Conservation (phyloP, 2,113 vertebrate species). For the Microcebus griseorufus region DNA sequence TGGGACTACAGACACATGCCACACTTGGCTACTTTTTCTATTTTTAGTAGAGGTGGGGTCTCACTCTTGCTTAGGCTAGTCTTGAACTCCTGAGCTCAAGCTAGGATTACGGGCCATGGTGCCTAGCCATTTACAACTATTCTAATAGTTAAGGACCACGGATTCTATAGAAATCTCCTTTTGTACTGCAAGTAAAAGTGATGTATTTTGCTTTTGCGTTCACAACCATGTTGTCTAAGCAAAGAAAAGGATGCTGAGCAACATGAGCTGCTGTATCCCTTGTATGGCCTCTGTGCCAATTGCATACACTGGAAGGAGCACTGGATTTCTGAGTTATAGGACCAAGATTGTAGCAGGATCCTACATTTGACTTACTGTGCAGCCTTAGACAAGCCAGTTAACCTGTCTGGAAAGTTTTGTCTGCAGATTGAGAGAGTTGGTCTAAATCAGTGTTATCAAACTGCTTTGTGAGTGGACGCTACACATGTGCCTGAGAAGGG, state of each 20-base stretch:
- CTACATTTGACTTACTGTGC: background rate
- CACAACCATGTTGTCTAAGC: background rate
- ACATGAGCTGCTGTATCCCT: fast-evolving
- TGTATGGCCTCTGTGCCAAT: fast-evolving
- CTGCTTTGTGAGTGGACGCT: background rate
- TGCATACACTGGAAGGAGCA: background rate
- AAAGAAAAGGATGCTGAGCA: background rate
- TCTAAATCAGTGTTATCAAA: background rate
- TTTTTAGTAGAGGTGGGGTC: too few species aligned
- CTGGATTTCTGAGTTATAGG: background rate
- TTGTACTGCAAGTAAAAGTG: background rate
- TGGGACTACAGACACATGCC: too few species aligned
- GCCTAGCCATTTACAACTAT: background rate
- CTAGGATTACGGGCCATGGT: too few species aligned
- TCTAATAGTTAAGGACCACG: background rate
- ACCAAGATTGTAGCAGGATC: background rate
- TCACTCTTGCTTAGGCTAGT: too few species aligned
- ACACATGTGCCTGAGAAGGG: background rate
- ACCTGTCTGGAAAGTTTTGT: background rate
- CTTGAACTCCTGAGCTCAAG: too few species aligned
- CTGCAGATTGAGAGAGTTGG: background rate
- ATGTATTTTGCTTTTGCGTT: background rate
- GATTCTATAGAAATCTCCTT: background rate
- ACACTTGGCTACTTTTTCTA: too few species aligned
- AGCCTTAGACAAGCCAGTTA: background rate